Evolutionary conservation across 2,888 invertebrate species (phyloP).

Genomic region (Pseudolycoriella hygida): DNA sequence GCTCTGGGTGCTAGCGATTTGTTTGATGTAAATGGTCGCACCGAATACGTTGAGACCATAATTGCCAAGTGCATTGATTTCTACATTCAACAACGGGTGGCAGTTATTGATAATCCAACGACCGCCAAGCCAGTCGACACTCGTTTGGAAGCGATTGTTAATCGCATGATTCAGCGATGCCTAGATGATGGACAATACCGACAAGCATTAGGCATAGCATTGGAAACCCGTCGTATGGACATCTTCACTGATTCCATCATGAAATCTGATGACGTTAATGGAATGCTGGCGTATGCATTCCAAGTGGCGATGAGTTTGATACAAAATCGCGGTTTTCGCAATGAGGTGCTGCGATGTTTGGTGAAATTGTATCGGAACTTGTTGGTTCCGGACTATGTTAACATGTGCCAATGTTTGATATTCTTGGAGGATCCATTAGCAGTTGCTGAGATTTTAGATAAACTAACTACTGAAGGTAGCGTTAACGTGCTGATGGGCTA

Average conservation of each 20-base stretch:
- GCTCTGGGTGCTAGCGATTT: slow-evolving; percentile 89
- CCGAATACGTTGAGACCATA: slow-evolving; percentile 93
- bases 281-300: slow-evolving; percentile 88
- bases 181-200: slow-evolving; percentile 87
- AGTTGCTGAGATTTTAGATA: slow-evolving; percentile 84
- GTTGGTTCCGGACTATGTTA: slow-evolving; percentile 88
- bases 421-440: slow-evolving; percentile 87
- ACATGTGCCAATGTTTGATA: slow-evolving; percentile 95
- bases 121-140: slow-evolving; percentile 55
- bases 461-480: slow-evolving; percentile 60
- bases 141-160: slow-evolving; percentile 81
- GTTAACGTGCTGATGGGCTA: slow-evolving; percentile 88
- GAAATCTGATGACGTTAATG: slow-evolving; percentile 76
- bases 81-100: slow-evolving; percentile 76
- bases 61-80: slow-evolving; percentile 96
- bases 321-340: slow-evolving; percentile 84
- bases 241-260: slow-evolving; percentile 85
- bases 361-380: slow-evolving; percentile 80
- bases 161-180: slow-evolving; percentile 93
- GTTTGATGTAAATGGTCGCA: slow-evolving; percentile 85
- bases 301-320: slow-evolving; percentile 93
- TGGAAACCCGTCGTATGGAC: slow-evolving; percentile 95
- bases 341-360: slow-evolving; percentile 72
- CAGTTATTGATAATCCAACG: slow-evolving; percentile 48
- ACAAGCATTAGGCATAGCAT: slow-evolving; percentile 87